These are phyloP conservation scores for Simalia tracyae DNA, from an alignment of 2,797 vertebrate species.

Conservation along the genomic window DNA sequence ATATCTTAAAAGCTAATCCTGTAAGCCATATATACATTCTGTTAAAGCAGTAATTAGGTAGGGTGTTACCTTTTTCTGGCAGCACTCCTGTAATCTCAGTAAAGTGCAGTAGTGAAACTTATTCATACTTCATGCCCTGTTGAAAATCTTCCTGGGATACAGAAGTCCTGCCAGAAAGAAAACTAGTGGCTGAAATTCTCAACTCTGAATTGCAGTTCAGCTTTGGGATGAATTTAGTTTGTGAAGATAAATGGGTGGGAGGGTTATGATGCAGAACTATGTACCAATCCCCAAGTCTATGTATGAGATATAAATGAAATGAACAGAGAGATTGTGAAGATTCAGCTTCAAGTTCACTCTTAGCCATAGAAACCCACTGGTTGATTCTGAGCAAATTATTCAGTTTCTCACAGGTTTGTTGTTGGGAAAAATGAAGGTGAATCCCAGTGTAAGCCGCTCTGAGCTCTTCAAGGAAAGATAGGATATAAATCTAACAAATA, in stretches of 20 bases:
- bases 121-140: not conserved
- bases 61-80: not conserved
- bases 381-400: not conserved
- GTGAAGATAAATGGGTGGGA: not conserved
- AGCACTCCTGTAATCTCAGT: not conserved
- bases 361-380: not conserved
- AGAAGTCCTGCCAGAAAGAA: not conserved
- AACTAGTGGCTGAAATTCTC: not conserved
- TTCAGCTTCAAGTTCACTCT: not conserved
- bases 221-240: not conserved
- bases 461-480: no score
- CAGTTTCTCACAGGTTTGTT: not conserved
- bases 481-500: not conserved
- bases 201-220: not conserved
- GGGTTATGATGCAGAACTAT: not conserved
- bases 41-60: not conserved
- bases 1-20: not conserved
- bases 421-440: not conserved
- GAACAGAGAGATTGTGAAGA: not conserved
- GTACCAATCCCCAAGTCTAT: not conserved
- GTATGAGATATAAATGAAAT: not conserved
- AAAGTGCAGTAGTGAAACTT: not conserved
- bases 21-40: slow-evolving; percentile 1
- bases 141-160: not conserved
- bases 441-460: not conserved